Evolutionary conservation across 1,140 invertebrate species (phyloP).

Genomic region (Piezodorus guildinii): DNA sequence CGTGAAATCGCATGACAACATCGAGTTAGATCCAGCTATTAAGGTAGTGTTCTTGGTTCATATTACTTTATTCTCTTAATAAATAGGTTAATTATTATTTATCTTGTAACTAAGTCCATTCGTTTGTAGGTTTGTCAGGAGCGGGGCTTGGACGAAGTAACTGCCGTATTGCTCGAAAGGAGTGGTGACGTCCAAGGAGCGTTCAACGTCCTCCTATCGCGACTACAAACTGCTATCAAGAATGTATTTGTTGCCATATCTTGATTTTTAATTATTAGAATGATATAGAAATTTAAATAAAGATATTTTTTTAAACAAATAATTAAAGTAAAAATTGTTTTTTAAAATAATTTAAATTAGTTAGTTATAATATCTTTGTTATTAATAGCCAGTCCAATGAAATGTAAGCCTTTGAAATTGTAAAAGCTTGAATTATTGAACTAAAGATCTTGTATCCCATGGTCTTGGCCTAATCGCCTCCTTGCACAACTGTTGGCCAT

Average conservation of each 20-base stretch:
- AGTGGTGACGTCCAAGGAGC: conserved; percentile 30
- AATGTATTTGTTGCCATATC: conserved; percentile 20
- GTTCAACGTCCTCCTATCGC: conserved; percentile 29
- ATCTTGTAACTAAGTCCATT: not conserved
- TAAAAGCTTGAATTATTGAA: too few relatives aligned
- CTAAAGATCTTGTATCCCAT: too few relatives aligned
- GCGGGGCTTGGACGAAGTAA: conserved; percentile 27
- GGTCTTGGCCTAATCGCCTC: too few relatives aligned
- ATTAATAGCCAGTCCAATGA: too few relatives aligned
- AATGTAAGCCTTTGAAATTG: too few relatives aligned
- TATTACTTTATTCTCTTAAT: not conserved
- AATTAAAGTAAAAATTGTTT: not conserved
- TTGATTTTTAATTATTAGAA: not conserved
- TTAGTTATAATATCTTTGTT: too few relatives aligned
- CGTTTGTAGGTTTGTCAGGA: conserved; percentile 10
- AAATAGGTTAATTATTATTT: not conserved
- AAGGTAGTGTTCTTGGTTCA: conserved; percentile 16
- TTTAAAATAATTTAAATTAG: not conserved
- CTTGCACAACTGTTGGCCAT: too few relatives aligned
- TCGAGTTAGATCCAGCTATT: conserved; percentile 25
- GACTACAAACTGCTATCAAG: conserved; percentile 28
- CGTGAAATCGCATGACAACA: conserved; percentile 24
- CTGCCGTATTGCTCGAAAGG: conserved; percentile 30
- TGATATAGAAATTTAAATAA: not conserved
- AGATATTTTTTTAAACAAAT: not conserved